Evolutionary conservation across 2,113 vertebrate species (phyloP).

Genomic region (Tiliqua scincoides): DNA sequence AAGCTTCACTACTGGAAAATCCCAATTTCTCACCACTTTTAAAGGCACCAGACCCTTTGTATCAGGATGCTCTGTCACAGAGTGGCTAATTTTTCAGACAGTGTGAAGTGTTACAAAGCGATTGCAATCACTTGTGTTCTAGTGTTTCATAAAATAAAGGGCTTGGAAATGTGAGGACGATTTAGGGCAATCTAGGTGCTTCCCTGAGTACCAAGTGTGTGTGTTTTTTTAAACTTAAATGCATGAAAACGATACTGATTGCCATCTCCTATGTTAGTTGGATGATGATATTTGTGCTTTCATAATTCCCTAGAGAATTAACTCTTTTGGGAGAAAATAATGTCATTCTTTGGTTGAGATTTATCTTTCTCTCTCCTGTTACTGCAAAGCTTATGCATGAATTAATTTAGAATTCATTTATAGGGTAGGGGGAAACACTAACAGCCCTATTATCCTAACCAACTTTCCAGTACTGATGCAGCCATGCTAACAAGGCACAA

Average conservation of each 20-base stretch:
- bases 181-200: conserved; percentile 67
- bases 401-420: too few species aligned
- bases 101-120: background rate
- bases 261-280: conserved; percentile 48
- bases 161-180: conserved; percentile 61
- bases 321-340: conserved; percentile 42
- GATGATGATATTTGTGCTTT: conserved; percentile 58
- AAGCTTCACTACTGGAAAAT: too few species aligned
- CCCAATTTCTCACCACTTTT: too few species aligned
- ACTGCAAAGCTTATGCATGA: conserved; percentile 41
- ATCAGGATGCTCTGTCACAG: too few species aligned
- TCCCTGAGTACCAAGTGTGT: conserved; percentile 69
- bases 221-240: conserved; percentile 48
- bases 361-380: conserved; percentile 57
- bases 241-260: background rate
- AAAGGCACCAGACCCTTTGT: too few species aligned
- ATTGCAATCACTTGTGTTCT: conserved; percentile 31
- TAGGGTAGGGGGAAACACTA: too few species aligned
- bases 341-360: conserved; percentile 7
- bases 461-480: too few species aligned
- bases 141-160: conserved; percentile 52
- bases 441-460: too few species aligned
- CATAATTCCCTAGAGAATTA: conserved; percentile 64
- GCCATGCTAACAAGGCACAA: too few species aligned
- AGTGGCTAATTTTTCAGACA: background rate